Base-by-base conservation (phyloP, 2,797 vertebrate species). In the Lagodon rhomboides region DNA sequence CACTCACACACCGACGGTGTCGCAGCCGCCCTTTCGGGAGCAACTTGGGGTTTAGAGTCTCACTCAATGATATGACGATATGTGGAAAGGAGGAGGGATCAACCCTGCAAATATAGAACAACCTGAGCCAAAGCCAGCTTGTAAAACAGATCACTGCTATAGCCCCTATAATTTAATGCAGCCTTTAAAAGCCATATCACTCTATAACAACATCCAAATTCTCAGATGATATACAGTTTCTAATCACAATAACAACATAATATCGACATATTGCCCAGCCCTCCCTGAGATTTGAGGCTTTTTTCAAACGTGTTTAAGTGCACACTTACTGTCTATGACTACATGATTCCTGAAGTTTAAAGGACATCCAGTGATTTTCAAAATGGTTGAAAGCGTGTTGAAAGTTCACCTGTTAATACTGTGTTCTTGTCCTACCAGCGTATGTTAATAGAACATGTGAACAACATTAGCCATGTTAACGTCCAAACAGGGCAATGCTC, bases 71-170 rank as follows among this genome's bases (percentile, higher is more conserved):
- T 11, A 38, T 38, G 38, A 38, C 38, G 10, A 38, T 11, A 38
- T 20, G 20, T 47, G 13, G 7, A 43, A n/a, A 55, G 18, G 23
- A 44, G 17, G 11, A 56, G 53, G 18, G 12, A n/a, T 68, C 12
- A 22, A 10, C 22, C 30, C 23, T 56, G 23, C 6, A 1, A 20
- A 53, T 23, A 51, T 50, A 17, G 55, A 12, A 51, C 3, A 1
- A 53, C 22, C 22, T 62, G 11, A 20, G 23, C 30, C n/a, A 15
- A 17, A 22, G 5, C 5, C 15, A 15, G 38, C 15, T 3, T 12
- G 15, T n/a, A 79, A 76, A 68, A 49, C 34, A 65, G 4, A 44
- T 58, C 12, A 47, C n/a, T 53, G 49, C 46, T 22, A 38, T 11
- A 38, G 38, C 38, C 2, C 9, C 38, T 38, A 38, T 38, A 38